Evolutionary conservation across 2,888 invertebrate species (phyloP).

Genomic region (Zygaena filipendulae): DNA sequence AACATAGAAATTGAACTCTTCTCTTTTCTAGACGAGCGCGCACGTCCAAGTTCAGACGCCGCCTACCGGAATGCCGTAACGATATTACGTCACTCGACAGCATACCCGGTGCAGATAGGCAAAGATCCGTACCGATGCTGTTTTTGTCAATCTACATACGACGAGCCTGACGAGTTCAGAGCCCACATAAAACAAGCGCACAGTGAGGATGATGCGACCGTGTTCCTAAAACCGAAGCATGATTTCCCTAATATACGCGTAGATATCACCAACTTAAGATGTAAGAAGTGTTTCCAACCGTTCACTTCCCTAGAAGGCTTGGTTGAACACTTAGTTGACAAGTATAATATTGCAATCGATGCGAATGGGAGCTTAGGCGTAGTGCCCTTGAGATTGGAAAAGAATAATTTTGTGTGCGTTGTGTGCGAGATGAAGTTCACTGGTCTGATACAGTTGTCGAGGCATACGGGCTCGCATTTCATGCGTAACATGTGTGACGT

Average conservation of each 20-base stretch:
- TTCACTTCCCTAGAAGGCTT: slow-evolving; percentile 11
- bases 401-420: slow-evolving; percentile 12
- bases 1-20: too few species aligned
- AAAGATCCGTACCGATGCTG: slow-evolving; percentile 18
- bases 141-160: slow-evolving; percentile 10
- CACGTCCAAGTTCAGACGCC: slow-evolving; percentile 18
- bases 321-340: slow-evolving; percentile 13
- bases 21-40: slow-evolving; percentile 19
- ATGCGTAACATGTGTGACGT: slow-evolving; percentile 16
- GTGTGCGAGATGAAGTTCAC: slow-evolving; percentile 14
- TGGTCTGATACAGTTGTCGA: slow-evolving; percentile 9
- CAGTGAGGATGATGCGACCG: slow-evolving; percentile 12
- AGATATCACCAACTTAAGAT: slow-evolving; percentile 15
- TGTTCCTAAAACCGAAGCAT: slow-evolving; percentile 7
- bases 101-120: slow-evolving; percentile 20
- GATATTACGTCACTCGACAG: slow-evolving; percentile 15
- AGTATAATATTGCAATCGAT: slow-evolving; percentile 13
- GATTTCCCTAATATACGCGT: slow-evolving; percentile 8
- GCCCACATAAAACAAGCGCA: slow-evolving; percentile 13
- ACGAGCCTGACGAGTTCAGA: slow-evolving; percentile 11
- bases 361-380: slow-evolving; percentile 9
- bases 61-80: neutral
- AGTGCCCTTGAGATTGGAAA: slow-evolving; percentile 14
- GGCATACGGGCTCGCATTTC: slow-evolving; percentile 17
- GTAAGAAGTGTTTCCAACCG: slow-evolving; percentile 10